phyloP scores from a whole-genome alignment of 30 jellyfish, hydroid and myxozoan species.

The Clytia hemisphaerica region DNA sequence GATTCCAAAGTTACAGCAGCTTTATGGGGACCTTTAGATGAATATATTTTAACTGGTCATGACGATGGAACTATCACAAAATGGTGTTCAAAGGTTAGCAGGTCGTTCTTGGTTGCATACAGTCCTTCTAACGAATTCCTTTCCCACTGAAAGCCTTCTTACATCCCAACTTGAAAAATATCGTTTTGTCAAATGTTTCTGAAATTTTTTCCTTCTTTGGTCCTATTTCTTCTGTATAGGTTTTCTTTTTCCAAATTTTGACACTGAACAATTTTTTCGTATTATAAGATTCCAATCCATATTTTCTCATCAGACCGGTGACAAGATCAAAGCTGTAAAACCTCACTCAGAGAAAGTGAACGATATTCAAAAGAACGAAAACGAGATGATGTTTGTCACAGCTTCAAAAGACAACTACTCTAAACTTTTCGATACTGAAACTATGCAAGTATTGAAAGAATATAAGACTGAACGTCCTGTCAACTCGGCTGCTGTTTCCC shows the following conservation, averaged over 20 bases:
- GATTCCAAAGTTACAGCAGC: constrained; percentile 86
- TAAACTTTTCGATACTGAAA: constrained; percentile 65
- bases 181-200: too few relatives aligned
- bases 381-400: constrained; percentile 76
- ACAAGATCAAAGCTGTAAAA: constrained; percentile 22
- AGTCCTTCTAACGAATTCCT: too few relatives aligned
- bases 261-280: not conserved
- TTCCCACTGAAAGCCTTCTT: too few relatives aligned
- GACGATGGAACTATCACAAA: constrained; percentile 69
- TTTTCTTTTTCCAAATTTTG: too few relatives aligned
- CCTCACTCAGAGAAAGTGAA: constrained; percentile 63
- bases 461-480: constrained; percentile 95
- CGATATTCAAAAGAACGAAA: constrained; percentile 72
- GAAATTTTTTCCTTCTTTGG: too few relatives aligned
- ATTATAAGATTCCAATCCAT: not conserved
- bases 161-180: too few relatives aligned
- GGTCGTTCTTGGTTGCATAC: too few relatives aligned
- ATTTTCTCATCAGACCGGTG: constrained; percentile 78
- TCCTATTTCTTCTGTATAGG: too few relatives aligned
- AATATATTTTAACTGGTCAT: constrained; percentile 76
- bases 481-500: constrained; percentile 88
- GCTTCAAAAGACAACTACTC: constrained; percentile 85
- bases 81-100: constrained; percentile 71
- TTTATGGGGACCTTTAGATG: constrained; percentile 94
- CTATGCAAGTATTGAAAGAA: constrained; percentile 47